phyloP scores from a whole-genome alignment of 2,888 invertebrate species.

The Agrotis exclamationis region DNA sequence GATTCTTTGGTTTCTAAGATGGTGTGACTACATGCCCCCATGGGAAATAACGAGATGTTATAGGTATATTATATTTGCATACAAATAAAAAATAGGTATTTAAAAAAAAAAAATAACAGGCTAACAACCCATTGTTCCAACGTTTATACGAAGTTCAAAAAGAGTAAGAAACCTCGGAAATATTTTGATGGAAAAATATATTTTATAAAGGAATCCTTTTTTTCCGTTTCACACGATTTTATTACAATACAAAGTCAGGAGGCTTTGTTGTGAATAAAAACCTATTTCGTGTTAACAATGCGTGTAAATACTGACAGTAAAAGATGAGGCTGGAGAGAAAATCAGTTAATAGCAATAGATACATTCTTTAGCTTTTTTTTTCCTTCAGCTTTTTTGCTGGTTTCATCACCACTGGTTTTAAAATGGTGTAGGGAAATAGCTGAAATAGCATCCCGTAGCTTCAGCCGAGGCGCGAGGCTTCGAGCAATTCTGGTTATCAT shows the following conservation, averaged over 20 bases:
- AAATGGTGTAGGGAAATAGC: neutral
- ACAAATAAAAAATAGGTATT: no score
- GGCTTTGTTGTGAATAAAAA: conserved; percentile 60
- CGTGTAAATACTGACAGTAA: conserved; percentile 48
- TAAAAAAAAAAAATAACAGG: conserved; percentile 17
- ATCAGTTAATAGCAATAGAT: conserved; percentile 35
- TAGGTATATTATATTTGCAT: neutral
- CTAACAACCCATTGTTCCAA: conserved; percentile 18
- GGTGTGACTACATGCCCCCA: no score
- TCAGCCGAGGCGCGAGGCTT: no score
- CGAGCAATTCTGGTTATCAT: no score
- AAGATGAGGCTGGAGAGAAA: conserved; percentile 35
- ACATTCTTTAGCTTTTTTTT: neutral
- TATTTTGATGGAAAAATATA: conserved; percentile 50
- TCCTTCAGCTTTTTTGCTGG: no score
- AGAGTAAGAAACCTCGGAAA: conserved; percentile 33
- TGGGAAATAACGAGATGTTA: neutral
- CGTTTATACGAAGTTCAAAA: conserved; percentile 34
- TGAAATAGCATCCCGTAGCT: neutral
- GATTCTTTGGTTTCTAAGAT: no score
- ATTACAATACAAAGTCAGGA: conserved; percentile 59
- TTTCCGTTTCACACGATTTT: conserved; percentile 63
- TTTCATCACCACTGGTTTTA: neutral
- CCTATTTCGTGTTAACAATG: conserved; percentile 54
- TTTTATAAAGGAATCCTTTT: conserved; percentile 42